Evolutionary conservation across 92 coral and sea anemone genomes (phyloP).

Genomic region (Heliopora coerulea): DNA sequence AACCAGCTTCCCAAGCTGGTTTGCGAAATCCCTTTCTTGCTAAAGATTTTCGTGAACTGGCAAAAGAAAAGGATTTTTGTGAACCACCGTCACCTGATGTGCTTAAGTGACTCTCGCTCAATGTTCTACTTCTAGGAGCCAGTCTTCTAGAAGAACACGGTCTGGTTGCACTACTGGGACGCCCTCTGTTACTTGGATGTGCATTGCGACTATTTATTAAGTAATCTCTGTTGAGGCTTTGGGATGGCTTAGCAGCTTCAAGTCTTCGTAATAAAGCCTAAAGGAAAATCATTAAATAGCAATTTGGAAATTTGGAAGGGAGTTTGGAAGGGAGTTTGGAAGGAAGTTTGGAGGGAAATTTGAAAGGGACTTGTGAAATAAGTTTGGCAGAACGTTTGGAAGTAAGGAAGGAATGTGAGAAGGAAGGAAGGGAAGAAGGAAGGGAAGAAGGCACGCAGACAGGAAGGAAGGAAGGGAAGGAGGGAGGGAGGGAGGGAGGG

Average conservation of each 20-base stretch:
- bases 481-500: too few relatives aligned
- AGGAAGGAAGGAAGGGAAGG: too few relatives aligned
- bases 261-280: slow-evolving; percentile 83
- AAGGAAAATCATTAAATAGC: slow-evolving; percentile 24
- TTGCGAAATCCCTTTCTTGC: slow-evolving; percentile 49
- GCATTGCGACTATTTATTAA: slow-evolving; percentile 61
- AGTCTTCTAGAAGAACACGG: not conserved
- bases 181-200: slow-evolving; percentile 59
- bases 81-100: not conserved
- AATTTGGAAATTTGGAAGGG: too few relatives aligned
- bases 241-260: slow-evolving; percentile 75
- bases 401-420: too few relatives aligned
- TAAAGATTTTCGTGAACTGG: slow-evolving; percentile 53
- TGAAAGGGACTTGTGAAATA: too few relatives aligned
- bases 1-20: slow-evolving; percentile 92
- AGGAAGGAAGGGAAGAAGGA: too few relatives aligned
- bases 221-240: slow-evolving; percentile 65
- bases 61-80: slow-evolving; percentile 43
- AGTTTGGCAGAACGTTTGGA: too few relatives aligned
- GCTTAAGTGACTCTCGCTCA: slow-evolving; percentile 8
- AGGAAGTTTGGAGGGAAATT: too few relatives aligned
- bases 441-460: too few relatives aligned
- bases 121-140: slow-evolving; percentile 30
- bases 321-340: too few relatives aligned
- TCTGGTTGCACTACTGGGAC: slow-evolving; percentile 68